A percentile compares a stretch with the other conserved stretches of the same genome.
Conservation (phyloP, 2,888 invertebrate genomes). For the Mythimna impura region DNA sequence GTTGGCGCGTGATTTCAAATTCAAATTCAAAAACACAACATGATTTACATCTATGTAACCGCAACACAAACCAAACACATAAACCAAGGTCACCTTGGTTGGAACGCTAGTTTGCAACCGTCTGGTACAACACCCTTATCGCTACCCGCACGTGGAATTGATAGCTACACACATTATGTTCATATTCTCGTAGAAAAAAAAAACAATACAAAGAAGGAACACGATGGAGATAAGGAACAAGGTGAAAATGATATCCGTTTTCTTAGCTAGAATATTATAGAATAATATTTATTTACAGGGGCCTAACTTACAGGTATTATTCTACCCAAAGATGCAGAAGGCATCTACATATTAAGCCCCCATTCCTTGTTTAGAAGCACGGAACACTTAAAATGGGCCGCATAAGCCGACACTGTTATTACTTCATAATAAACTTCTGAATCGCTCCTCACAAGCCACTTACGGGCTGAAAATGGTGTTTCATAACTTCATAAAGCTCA, state of each 20-base stretch:
- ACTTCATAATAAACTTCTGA: slow-evolving; percentile 55
- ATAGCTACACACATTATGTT: too few species aligned
- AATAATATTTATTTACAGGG: background rate
- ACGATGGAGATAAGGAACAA: background rate
- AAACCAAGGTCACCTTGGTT: too few species aligned
- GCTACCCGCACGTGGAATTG: too few species aligned
- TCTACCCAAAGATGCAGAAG: background rate
- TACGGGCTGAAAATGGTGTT: slow-evolving; percentile 60
- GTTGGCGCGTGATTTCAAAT: too few species aligned
- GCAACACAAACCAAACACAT: too few species aligned
- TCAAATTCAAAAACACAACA: too few species aligned
- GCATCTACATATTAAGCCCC: background rate
- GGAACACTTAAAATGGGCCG: slow-evolving; percentile 41
- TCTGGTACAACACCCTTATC: too few species aligned
- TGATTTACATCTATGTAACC: too few species aligned
- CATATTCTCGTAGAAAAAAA: background rate
- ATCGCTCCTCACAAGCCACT: slow-evolving; percentile 59
- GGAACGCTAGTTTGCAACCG: too few species aligned
- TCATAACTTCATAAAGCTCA: slow-evolving; percentile 55
- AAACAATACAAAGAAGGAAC: background rate
- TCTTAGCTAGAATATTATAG: background rate
- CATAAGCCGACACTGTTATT: slow-evolving; percentile 48
- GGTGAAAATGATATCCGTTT: background rate
- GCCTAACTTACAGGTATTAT: background rate
- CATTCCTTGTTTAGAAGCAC: slow-evolving; percentile 23